These are phyloP conservation scores for Panagrolaimus sp. DNA, from an alignment of 1,140 invertebrate species.

Conservation along the genomic window DNA sequence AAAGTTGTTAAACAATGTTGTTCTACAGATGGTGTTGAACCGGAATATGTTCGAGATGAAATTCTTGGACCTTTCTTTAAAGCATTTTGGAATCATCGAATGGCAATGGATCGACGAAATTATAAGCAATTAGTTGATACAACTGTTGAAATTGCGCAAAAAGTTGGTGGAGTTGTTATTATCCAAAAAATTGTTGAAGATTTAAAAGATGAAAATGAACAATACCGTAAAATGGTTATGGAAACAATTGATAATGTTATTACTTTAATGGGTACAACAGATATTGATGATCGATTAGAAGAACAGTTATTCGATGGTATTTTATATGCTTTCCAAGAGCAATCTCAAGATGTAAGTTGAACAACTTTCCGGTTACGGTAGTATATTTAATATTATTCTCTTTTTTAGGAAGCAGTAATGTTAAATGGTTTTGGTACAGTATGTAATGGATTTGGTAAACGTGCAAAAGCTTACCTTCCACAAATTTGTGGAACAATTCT, in stretches of 20 bases:
- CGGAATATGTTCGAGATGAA: slow-evolving; percentile 97
- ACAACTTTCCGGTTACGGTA: slow-evolving; percentile 14
- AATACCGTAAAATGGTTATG: slow-evolving; percentile 99
- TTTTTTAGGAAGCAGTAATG: slow-evolving; percentile 89
- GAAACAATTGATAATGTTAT: slow-evolving; percentile 98
- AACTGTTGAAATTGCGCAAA: slow-evolving; percentile 98
- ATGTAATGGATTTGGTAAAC: slow-evolving; percentile 90
- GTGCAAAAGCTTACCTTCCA: slow-evolving; percentile 94
- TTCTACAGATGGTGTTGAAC: slow-evolving; percentile 97
- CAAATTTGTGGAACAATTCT: slow-evolving; percentile 99
- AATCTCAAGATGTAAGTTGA: slow-evolving; percentile 80
- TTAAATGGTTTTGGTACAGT: slow-evolving; percentile 98
- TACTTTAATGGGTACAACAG: slow-evolving; percentile 89
- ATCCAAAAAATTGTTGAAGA: slow-evolving; percentile 97
- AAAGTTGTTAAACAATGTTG: slow-evolving; percentile 99
- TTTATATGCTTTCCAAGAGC: slow-evolving; percentile 97
- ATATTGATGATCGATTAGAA: slow-evolving; percentile 92
- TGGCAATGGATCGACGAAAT: slow-evolving; percentile 94
- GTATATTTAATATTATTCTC: not conserved
- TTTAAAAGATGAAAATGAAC: slow-evolving; percentile 98
- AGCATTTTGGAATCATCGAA: slow-evolving; percentile 99
- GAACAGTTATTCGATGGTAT: slow-evolving; percentile 99
- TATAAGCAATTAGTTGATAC: slow-evolving; percentile 96
- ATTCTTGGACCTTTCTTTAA: slow-evolving; percentile 98
- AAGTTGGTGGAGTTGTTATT: slow-evolving; percentile 76